Percentiles rank a stretch among this genome's conserved stretches.
These are phyloP conservation scores for Crypturellus undulatus DNA, from an alignment of 2,113 vertebrate genomes.

Conservation along the genomic window DNA sequence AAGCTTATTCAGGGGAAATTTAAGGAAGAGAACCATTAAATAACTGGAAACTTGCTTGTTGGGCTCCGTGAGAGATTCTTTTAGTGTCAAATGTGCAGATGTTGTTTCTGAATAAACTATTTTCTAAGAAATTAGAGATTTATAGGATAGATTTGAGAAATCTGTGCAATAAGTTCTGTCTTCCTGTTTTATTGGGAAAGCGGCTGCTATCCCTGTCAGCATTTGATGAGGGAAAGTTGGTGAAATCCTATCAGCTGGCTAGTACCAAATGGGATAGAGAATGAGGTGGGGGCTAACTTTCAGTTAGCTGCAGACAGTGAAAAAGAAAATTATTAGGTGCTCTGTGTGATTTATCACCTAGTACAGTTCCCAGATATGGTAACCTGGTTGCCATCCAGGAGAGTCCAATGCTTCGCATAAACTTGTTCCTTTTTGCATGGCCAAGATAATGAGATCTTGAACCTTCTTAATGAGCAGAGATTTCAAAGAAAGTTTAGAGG, in stretches of 20 bases:
- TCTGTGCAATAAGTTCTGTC: neutral
- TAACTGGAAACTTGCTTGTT: neutral
- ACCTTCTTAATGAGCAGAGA: neutral
- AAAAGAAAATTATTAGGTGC: neutral
- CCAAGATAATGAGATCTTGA: slow-evolving; percentile 39
- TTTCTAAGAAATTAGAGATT: neutral
- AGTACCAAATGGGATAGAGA: neutral
- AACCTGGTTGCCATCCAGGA: neutral
- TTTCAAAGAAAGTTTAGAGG: neutral
- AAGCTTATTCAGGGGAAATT: neutral
- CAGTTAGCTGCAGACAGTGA: neutral
- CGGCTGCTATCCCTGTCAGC: neutral
- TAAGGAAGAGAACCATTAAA: neutral
- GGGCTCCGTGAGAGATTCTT: neutral
- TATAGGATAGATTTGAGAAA: neutral
- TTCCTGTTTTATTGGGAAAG: neutral
- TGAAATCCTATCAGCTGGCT: neutral
- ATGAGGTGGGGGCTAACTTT: neutral
- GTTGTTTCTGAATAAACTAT: neutral
- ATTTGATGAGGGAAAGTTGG: neutral
- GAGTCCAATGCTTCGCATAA: neutral
- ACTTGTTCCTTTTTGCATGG: neutral
- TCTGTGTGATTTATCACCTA: neutral
- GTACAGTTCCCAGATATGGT: neutral
- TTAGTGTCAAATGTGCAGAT: accelerated